These are phyloP conservation scores for Protaetia brevitarsis DNA, from an alignment of 1,140 invertebrate species.

Conservation along the genomic window DNA sequence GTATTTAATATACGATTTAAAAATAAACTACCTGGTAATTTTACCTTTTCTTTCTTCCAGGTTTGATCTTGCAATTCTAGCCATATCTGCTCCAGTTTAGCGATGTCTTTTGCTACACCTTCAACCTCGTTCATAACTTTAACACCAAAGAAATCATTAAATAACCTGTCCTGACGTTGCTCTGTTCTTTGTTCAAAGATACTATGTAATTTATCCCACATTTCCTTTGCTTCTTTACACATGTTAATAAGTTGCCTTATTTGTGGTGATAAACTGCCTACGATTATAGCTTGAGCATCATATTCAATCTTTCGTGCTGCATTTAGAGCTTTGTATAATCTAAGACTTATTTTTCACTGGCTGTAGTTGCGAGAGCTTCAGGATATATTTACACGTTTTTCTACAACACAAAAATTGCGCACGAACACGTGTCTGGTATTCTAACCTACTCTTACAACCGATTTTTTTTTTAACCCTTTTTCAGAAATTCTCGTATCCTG, in stretches of 20 bases:
- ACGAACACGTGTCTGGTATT: background rate
- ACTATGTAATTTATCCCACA: conserved; percentile 18
- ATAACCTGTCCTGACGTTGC: conserved; percentile 8
- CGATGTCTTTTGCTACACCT: conserved; percentile 5
- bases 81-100: conserved; percentile 15
- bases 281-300: too few relatives aligned
- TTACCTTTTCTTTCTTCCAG: background rate
- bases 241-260: too few relatives aligned
- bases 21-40: conserved; percentile 18
- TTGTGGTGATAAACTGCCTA: too few relatives aligned
- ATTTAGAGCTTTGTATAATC: too few relatives aligned
- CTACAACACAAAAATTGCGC: background rate
- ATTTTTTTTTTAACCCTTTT: background rate
- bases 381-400: too few relatives aligned
- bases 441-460: background rate
- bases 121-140: conserved; percentile 14
- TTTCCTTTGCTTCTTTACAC: too few relatives aligned
- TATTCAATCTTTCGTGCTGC: too few relatives aligned
- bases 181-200: conserved; percentile 12
- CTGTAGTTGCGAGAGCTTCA: too few relatives aligned
- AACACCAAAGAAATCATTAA: conserved; percentile 16
- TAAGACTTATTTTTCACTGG: too few relatives aligned
- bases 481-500: background rate
- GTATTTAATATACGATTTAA: conserved; percentile 6
- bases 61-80: conserved; percentile 13